These are phyloP conservation scores for Zoanthus sansibaricus DNA, from an alignment of 92 coral and sea anemone genomes.

Conservation along the genomic window DNA sequence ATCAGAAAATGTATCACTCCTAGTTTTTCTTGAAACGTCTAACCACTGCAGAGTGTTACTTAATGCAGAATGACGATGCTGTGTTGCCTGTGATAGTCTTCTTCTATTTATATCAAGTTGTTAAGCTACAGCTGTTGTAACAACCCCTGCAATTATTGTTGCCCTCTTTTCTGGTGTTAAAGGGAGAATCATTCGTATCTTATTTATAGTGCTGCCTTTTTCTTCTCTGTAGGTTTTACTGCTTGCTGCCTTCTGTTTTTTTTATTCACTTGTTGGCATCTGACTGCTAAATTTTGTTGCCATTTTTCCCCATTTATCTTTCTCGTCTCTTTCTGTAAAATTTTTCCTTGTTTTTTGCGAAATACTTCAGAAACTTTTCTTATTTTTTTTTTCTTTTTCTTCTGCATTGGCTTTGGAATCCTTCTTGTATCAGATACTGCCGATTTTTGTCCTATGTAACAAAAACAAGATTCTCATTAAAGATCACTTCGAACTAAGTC, in stretches of 20 bases:
- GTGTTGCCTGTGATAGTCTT: too few species aligned
- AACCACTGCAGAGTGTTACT: not conserved
- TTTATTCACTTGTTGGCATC: not conserved
- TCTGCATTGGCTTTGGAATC: not conserved
- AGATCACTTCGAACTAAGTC: too few species aligned
- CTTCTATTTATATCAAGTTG: too few species aligned
- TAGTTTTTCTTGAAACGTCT: not conserved
- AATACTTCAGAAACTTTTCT: not conserved
- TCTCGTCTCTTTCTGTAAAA: not conserved
- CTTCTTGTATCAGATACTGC: not conserved
- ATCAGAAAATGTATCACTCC: conserved; percentile 20
- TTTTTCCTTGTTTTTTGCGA: not conserved
- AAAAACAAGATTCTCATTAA: not conserved
- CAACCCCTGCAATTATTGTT: conserved; percentile 4
- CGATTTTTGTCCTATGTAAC: not conserved
- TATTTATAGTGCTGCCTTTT: not conserved
- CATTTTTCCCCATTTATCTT: not conserved
- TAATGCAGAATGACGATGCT: too few species aligned
- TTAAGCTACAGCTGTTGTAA: not conserved
- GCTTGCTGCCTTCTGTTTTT: not conserved
- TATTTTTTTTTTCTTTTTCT: not conserved
- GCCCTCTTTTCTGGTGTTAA: conserved; percentile 1
- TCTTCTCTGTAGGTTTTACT: not conserved
- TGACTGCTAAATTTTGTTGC: not conserved
- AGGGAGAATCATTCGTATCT: not conserved